Conservation (phyloP, 37 sponge, comb jelly and placozoan genomes). For the Chondrilla cf. caribensis region DNA sequence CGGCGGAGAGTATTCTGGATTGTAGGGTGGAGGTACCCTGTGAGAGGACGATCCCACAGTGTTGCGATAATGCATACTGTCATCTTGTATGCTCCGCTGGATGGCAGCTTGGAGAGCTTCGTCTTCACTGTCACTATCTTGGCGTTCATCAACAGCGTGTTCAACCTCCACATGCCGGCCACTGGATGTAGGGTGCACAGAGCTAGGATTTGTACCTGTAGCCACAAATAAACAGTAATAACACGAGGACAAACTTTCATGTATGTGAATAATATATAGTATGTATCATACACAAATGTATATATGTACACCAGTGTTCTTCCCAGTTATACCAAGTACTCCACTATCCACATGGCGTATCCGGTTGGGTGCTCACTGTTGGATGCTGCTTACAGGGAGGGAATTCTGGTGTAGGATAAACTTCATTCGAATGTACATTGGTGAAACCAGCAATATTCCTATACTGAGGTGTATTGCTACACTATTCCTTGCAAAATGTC, state of each 20-base stretch:
- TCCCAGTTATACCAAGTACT: no score
- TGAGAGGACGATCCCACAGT: not conserved
- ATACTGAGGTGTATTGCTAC: no score
- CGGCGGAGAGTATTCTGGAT: slow-evolving; percentile 34
- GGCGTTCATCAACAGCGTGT: not conserved
- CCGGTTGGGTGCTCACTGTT: slow-evolving; percentile 47
- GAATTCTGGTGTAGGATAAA: slow-evolving; percentile 7
- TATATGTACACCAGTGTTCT: no score
- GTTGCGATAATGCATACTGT: not conserved
- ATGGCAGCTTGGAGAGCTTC: not conserved
- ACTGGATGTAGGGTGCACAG: not conserved
- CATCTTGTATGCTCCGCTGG: slow-evolving; percentile 4
- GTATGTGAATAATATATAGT: not conserved
- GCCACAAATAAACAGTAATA: no score
- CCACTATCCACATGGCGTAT: no score
- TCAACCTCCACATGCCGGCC: not conserved
- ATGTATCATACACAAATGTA: not conserved
- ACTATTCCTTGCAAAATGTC: no score
- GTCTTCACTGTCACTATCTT: not conserved
- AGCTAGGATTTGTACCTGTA: not conserved
- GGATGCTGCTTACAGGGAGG: slow-evolving; percentile 28
- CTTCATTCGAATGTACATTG: not conserved
- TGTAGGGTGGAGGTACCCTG: slow-evolving; percentile 33
- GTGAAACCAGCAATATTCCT: slow-evolving; percentile 17
- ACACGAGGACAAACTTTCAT: not conserved